A percentile compares a stretch with the other conserved stretches of the same genome.
Evolutionary conservation across 2,888 invertebrate genomes (phyloP).

Genomic region (Dilophus febrilis): DNA sequence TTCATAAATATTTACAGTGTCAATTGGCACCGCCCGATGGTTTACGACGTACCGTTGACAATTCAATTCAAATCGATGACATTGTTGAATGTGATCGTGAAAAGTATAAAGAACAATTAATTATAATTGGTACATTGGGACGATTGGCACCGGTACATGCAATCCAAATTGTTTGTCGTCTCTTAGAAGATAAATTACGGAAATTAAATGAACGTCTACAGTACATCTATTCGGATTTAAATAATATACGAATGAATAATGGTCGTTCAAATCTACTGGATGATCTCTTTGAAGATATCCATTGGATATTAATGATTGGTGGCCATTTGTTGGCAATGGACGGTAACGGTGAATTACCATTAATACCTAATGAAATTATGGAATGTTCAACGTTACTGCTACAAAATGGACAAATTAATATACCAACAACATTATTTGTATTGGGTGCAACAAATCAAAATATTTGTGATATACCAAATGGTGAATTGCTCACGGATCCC

Average conservation of each 20-base stretch:
- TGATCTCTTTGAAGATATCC: conserved; percentile 70
- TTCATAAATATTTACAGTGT: conserved; percentile 62
- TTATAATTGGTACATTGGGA: conserved; percentile 52
- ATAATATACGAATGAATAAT: conserved; percentile 17
- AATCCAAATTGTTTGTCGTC: conserved; percentile 38
- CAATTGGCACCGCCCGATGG: conserved; percentile 70
- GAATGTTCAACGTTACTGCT: conserved; percentile 30
- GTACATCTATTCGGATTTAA: conserved; percentile 24
- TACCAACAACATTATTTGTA: conserved; percentile 18
- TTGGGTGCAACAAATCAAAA: conserved; percentile 20
- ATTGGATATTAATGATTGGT: conserved; percentile 70
- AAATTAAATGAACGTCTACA: conserved; percentile 22
- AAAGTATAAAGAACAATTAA: conserved; percentile 52
- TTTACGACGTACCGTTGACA: conserved; percentile 14
- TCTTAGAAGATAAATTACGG: conserved; percentile 25
- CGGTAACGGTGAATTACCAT: conserved; percentile 44
- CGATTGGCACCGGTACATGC: conserved; percentile 46
- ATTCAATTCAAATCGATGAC: conserved; percentile 31
- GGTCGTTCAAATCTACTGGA: conserved; percentile 25
- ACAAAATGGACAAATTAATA: conserved; percentile 24
- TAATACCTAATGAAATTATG: conserved; percentile 48
- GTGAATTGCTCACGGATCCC: conserved; percentile 18
- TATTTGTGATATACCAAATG: conserved; percentile 6
- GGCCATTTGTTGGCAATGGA: conserved; percentile 50
- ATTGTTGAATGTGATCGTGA: conserved; percentile 50